Evolutionary conservation across 1,140 invertebrate species (phyloP).

Genomic region (Parapsyche elsis): DNA sequence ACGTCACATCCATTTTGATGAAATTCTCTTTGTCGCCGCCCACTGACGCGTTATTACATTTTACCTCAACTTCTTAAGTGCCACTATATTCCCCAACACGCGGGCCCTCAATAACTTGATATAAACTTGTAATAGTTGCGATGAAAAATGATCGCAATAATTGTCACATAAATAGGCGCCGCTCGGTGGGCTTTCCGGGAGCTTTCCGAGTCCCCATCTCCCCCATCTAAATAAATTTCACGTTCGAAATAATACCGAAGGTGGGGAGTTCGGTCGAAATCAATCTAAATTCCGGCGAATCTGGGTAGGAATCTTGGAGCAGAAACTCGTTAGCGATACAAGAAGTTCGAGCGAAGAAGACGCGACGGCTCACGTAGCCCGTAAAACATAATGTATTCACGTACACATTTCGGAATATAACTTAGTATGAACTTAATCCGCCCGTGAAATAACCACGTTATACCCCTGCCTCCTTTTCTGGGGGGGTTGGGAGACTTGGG

Average conservation of each 20-base stretch:
- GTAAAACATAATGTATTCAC: slow-evolving; percentile 48
- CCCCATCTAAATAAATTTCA: too few species aligned
- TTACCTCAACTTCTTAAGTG: neutral
- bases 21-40: slow-evolving; percentile 26
- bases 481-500: neutral
- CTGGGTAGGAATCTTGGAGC: too few species aligned
- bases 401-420: slow-evolving; percentile 49
- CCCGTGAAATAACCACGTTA: slow-evolving; percentile 53
- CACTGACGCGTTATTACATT: neutral
- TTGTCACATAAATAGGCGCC: neutral
- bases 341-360: neutral
- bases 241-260: too few species aligned
- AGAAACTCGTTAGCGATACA: neutral
- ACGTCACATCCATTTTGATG: slow-evolving; percentile 3
- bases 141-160: slow-evolving; percentile 15
- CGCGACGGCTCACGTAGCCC: neutral
- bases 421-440: slow-evolving; percentile 51
- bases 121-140: neutral
- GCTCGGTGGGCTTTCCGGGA: neutral
- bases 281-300: too few species aligned
- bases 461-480: neutral
- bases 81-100: neutral
- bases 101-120: neutral
- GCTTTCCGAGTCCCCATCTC: too few species aligned
- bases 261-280: too few species aligned